Evolutionary conservation across 2,113 vertebrate species (phyloP).

Genomic region (Sinocyclocheilus grahami): DNA sequence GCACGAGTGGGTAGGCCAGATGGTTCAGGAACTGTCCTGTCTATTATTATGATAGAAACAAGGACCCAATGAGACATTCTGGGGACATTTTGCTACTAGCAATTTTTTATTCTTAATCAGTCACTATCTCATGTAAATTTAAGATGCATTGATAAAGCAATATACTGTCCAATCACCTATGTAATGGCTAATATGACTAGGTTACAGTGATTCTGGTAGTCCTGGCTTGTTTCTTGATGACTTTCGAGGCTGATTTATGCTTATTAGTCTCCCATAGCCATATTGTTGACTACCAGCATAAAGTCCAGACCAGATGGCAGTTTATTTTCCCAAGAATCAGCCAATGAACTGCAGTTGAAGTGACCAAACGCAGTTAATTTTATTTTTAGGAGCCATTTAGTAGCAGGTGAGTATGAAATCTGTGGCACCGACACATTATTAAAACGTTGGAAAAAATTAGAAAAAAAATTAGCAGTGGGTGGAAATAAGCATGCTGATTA

Average conservation of each 20-base stretch:
- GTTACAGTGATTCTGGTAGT: background rate
- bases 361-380: background rate
- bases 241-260: background rate
- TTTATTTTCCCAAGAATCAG: conserved; percentile 12
- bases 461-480: background rate
- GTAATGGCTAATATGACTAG: background rate
- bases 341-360: background rate
- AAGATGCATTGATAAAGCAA: background rate
- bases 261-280: background rate
- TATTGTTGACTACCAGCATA: conserved; percentile 10
- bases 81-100: background rate
- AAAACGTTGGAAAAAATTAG: background rate
- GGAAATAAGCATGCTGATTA: background rate
- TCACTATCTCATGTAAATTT: background rate
- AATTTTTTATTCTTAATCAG: background rate
- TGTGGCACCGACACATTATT: background rate
- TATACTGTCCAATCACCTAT: background rate
- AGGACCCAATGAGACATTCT: conserved; percentile 8
- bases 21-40: conserved; percentile 33
- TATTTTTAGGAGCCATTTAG: background rate
- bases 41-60: conserved; percentile 42
- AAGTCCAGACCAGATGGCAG: background rate
- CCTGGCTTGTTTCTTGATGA: background rate
- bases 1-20: conserved; percentile 19
- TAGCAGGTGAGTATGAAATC: background rate